phyloP scores from a whole-genome alignment of 2,888 invertebrate genomes.

The Venusia cambrica region DNA sequence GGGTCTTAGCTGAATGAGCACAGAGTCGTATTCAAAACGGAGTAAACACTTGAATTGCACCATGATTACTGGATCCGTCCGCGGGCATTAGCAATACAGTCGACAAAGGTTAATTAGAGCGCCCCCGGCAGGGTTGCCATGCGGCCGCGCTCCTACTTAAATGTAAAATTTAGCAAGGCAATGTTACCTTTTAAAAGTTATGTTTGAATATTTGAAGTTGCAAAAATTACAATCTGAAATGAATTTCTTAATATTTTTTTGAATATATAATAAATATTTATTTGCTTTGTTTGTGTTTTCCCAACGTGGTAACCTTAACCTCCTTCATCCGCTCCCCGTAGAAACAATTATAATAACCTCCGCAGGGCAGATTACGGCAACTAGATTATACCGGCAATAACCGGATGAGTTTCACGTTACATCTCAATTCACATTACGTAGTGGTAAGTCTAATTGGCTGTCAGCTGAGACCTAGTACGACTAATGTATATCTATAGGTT shows the following conservation, averaged over 20 bases:
- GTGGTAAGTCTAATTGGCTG: slow-evolving; percentile 12
- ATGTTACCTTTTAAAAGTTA: too few relatives aligned
- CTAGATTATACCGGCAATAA: slow-evolving; percentile 21
- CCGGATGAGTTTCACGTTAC: slow-evolving; percentile 15
- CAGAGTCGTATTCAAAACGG: slow-evolving; percentile 10
- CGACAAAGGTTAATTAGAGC: slow-evolving; percentile 54
- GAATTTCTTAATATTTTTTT: too few relatives aligned
- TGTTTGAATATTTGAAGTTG: too few relatives aligned
- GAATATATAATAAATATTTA: too few relatives aligned
- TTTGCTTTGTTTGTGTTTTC: too few relatives aligned
- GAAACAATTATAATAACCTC: slow-evolving; percentile 40
- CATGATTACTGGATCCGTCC: slow-evolving; percentile 13
- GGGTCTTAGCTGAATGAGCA: background rate
- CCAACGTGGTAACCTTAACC: slow-evolving; percentile 15
- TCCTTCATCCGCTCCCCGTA: slow-evolving; percentile 20
- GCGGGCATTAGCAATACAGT: slow-evolving; percentile 35
- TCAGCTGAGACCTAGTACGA: too few relatives aligned
- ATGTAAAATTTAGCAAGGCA: too few relatives aligned
- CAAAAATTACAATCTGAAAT: too few relatives aligned
- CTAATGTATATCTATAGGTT: too few relatives aligned
- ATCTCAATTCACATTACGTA: slow-evolving; percentile 15
- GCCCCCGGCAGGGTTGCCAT: slow-evolving; percentile 28
- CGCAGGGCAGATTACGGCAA: slow-evolving; percentile 27
- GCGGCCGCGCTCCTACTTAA: too few relatives aligned
- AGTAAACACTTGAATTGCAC: slow-evolving; percentile 8